Base-by-base conservation (phyloP, 2,888 invertebrate species). In the Lymantria dispar region DNA sequence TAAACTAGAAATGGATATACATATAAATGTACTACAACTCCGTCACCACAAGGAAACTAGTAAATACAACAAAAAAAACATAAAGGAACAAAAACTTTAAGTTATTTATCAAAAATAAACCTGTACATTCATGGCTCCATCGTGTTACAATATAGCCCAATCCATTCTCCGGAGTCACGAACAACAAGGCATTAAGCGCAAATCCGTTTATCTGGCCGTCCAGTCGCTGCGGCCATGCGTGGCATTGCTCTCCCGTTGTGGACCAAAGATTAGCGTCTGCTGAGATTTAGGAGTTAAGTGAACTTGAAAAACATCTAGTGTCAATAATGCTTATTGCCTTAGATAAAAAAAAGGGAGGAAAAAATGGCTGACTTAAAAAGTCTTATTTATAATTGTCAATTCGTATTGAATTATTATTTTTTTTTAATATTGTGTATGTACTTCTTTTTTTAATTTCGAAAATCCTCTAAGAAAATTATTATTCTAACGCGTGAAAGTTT, bases 171-270 rank as follows among this genome's bases (percentile, higher is more conserved):
- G 52, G 52, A 50, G 54, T 56, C 49, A 45, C 58, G 64, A 62
- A 63, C 70, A 70, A 68, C 72, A 68, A 52, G 66, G 76, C 54
- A 75, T 76, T 76, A 74, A 68, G 69, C 56, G 56, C 56, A 72
- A 77, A 76, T 76, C 76, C 76, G 57, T 73, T 77, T 78, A 78
- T 78, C 78, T 70, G 62, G 45, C 37, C 53, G 68, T 60, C 62
- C 78, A 76, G 76, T 55, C 71, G 62, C 64, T 58, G 49, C 70
- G 50, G 56, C 68, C 69, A 68, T 66, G 76, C 76, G 74, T 71
- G 73, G 62, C 71, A 73, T 72, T 74, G 72, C 72, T 56, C 51
- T 48, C 48, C 42, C 11, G 38, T 38, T 64, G 60, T 22, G 57
- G 62, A 54, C 47, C 48, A 49, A 52, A 59, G 60, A 60, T 54